These are phyloP conservation scores for Sula dactylatra DNA, from an alignment of 2,113 vertebrate genomes.

Conservation along the genomic window DNA sequence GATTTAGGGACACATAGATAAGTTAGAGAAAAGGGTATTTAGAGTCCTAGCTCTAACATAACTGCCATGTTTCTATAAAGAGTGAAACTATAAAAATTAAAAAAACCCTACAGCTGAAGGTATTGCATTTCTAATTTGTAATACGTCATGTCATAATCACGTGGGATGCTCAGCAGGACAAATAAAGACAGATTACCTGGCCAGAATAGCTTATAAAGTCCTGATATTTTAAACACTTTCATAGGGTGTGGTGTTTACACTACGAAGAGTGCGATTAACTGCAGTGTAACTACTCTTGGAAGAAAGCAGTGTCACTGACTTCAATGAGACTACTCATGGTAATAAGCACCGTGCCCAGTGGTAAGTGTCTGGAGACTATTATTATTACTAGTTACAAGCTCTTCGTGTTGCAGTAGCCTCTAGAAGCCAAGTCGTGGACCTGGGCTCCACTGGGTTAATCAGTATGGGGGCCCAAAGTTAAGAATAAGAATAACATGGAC, in stretches of 20 bases:
- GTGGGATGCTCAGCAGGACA: conserved; percentile 12
- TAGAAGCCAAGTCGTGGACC: not conserved
- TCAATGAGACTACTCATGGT: conserved; percentile 25
- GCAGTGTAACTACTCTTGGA: conserved; percentile 18
- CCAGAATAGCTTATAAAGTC: conserved; percentile 40
- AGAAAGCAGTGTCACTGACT: conserved; percentile 41
- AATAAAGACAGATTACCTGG: conserved; percentile 37
- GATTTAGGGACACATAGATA: not conserved
- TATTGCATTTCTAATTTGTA: conserved; percentile 21
- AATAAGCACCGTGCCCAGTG: not conserved
- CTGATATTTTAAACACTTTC: conserved; percentile 45
- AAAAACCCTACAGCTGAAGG: not conserved
- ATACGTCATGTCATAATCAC: conserved; percentile 3
- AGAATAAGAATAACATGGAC: not conserved
- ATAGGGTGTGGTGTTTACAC: conserved; percentile 47
- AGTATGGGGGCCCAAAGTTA: not conserved
- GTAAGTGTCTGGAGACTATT: conserved; percentile 33
- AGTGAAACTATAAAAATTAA: not conserved
- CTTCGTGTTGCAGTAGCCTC: not conserved
- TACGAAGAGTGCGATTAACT: not conserved
- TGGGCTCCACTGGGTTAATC: not conserved
- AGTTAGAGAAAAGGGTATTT: not conserved
- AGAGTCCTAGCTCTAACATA: not conserved
- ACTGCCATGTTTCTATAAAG: not conserved
- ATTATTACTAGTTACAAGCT: conserved; percentile 3